phyloP scores from a whole-genome alignment of 2,888 invertebrate species.

The Disparrhopalites patrizii region DNA sequence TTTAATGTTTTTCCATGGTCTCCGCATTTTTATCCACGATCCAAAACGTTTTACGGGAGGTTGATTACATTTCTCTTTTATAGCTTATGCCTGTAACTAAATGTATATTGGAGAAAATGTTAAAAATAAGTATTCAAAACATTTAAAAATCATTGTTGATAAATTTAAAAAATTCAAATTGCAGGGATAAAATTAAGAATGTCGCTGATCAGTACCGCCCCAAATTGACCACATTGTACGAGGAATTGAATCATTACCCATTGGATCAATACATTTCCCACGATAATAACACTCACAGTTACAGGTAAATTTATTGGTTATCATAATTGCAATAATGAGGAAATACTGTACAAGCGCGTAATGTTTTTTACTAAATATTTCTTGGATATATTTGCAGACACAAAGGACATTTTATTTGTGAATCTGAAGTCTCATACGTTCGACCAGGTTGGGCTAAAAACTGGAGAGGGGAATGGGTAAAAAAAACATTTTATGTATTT shows the following conservation, averaged over 20 bases:
- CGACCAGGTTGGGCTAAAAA: constrained; percentile 51
- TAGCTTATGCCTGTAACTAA: too few species aligned
- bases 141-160: too few species aligned
- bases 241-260: constrained; percentile 49
- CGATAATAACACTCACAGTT: constrained; percentile 49
- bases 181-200: constrained; percentile 49
- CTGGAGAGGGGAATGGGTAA: constrained; percentile 50
- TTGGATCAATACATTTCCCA: constrained; percentile 49
- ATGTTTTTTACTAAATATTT: neutral
- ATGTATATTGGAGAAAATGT: too few species aligned
- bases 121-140: too few species aligned
- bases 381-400: constrained; percentile 41
- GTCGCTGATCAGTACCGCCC: constrained; percentile 49
- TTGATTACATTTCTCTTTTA: too few species aligned
- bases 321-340: too few species aligned
- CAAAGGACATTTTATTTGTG: constrained; percentile 50
- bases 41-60: too few species aligned
- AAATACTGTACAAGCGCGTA: neutral
- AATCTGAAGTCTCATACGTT: constrained; percentile 50
- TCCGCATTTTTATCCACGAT: too few species aligned
- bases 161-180: too few species aligned
- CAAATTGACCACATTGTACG: constrained; percentile 48
- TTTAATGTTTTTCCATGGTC: too few species aligned
- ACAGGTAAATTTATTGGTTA: constrained; percentile 40
- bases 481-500: neutral